Percentiles rank a stretch among this genome's conserved stretches.
phyloP scores from a whole-genome alignment of 2,888 invertebrate species.

The Meteorus colon region DNA sequence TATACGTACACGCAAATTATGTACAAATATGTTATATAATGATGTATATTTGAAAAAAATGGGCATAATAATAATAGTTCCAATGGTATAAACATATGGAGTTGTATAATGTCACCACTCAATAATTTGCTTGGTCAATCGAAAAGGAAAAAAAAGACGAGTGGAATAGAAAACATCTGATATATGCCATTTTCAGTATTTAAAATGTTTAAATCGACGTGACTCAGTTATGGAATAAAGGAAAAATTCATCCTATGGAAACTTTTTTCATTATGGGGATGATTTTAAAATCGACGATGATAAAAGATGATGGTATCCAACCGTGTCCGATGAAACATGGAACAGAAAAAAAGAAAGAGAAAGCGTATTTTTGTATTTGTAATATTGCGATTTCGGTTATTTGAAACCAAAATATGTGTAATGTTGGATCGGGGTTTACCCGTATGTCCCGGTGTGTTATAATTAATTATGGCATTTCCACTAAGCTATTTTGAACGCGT shows the following conservation, averaged over 20 bases:
- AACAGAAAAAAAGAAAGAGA: conserved; percentile 10
- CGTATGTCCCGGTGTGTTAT: background rate
- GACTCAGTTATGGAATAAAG: conserved; percentile 21
- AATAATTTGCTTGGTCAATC: conserved; percentile 8
- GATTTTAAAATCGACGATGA: conserved; percentile 9
- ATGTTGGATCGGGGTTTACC: background rate
- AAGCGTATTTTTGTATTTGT: conserved; percentile 44
- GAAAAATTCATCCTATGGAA: conserved; percentile 22
- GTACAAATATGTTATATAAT: conserved; percentile 9
- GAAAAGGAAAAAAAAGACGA: conserved; percentile 28
- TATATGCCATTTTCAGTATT: conserved; percentile 41
- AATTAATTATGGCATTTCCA: conserved; percentile 19
- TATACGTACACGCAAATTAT: conserved; percentile 7
- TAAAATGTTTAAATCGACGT: conserved; percentile 27
- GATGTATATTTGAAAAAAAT: background rate
- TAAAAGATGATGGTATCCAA: conserved; percentile 22
- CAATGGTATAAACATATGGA: conserved; percentile 15
- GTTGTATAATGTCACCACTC: conserved; percentile 9
- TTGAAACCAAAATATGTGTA: conserved; percentile 23
- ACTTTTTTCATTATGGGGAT: conserved; percentile 44
- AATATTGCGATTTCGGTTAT: conserved; percentile 42
- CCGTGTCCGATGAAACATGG: conserved; percentile 20
- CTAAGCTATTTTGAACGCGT: conserved; percentile 20
- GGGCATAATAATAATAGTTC: conserved; percentile 10
- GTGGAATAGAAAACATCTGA: conserved; percentile 13